Percentiles rank a stretch among this genome's conserved stretches.
phyloP scores from a whole-genome alignment of 2,113 vertebrate species.

The Setophaga coronata region DNA sequence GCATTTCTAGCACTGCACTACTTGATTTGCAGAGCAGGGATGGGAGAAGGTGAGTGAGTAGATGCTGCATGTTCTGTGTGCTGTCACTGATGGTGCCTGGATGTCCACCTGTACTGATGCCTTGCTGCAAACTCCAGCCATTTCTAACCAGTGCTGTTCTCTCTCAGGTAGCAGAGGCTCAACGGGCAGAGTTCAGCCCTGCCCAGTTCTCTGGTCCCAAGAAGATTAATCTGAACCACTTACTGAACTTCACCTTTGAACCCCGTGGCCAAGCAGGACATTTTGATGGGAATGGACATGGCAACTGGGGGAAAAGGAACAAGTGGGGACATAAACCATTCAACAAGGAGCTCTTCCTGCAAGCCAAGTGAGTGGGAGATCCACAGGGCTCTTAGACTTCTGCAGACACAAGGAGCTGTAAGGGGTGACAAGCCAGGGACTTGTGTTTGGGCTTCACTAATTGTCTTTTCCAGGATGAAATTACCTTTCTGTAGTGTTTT shows the following conservation, averaged over 20 bases:
- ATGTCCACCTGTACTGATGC: not conserved
- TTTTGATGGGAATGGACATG: slow-evolving; percentile 81
- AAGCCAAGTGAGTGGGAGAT: slow-evolving; percentile 91
- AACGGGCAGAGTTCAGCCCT: slow-evolving; percentile 97
- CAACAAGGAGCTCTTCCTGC: slow-evolving; percentile 97
- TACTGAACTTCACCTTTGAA: slow-evolving; percentile 98
- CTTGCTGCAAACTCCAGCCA: not conserved
- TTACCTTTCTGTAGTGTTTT: not conserved
- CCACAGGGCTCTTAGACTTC: not conserved
- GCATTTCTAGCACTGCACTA: not conserved
- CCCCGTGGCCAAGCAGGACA: slow-evolving; percentile 88
- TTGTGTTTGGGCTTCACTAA: not conserved
- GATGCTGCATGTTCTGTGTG: not conserved
- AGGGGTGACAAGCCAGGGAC: not conserved
- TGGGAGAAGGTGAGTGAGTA: slow-evolving; percentile 24
- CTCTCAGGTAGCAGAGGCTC: slow-evolving; percentile 93
- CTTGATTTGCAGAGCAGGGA: slow-evolving; percentile 14
- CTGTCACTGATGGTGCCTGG: not conserved
- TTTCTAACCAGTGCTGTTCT: slow-evolving; percentile 27
- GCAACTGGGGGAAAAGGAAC: slow-evolving; percentile 93
- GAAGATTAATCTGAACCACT: slow-evolving; percentile 97
- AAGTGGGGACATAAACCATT: slow-evolving; percentile 99
- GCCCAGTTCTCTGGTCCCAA: slow-evolving; percentile 97
- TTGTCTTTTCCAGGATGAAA: not conserved
- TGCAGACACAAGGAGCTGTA: not conserved